Conservation (phyloP, 2,113 vertebrate species). For the Hemiprocne comata region DNA sequence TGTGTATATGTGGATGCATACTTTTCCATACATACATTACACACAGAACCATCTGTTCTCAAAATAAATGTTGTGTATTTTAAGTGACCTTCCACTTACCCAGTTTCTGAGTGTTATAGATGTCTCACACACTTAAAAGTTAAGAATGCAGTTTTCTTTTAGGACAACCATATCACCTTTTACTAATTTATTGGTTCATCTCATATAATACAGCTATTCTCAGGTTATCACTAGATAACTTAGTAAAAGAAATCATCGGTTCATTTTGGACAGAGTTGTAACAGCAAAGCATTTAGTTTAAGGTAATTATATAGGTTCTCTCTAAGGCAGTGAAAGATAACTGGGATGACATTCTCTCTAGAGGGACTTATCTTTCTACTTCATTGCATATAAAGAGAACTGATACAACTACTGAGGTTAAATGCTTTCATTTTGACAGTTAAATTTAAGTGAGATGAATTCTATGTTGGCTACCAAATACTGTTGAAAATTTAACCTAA, state of each 20-base stretch:
- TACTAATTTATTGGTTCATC: not conserved
- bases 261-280: not conserved
- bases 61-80: not conserved
- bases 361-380: not conserved
- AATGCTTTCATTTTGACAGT: not conserved
- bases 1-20: not conserved
- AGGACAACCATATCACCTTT: not conserved
- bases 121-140: accelerated
- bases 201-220: not conserved
- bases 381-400: not conserved
- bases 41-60: not conserved
- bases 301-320: not conserved
- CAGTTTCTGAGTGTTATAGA: not conserved
- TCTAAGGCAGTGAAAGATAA: not conserved
- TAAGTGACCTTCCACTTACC: not conserved
- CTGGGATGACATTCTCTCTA: not conserved
- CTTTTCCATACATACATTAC: not conserved
- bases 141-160: not conserved
- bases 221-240: not conserved
- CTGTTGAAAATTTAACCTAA: not conserved
- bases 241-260: not conserved
- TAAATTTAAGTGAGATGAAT: slow-evolving; percentile 4
- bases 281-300: not conserved
- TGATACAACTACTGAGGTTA: not conserved
- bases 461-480: not conserved